Conservation (phyloP, 2,888 invertebrate species). For the Podotricha telesiphe region DNA sequence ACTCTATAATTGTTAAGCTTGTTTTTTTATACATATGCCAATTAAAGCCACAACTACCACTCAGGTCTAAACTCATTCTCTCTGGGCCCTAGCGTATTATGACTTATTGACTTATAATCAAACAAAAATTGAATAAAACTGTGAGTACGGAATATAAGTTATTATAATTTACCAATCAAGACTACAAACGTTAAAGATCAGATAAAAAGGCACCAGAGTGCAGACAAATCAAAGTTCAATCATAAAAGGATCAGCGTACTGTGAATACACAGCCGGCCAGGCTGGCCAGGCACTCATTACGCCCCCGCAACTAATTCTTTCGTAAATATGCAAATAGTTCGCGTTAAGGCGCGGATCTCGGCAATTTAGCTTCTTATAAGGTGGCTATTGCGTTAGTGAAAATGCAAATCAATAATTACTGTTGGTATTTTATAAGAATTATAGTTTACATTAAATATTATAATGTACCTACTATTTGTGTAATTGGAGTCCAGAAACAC, state of each 20-base stretch:
- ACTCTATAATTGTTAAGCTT: neutral
- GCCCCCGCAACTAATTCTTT: slow-evolving; percentile 32
- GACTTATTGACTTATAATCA: too few relatives aligned
- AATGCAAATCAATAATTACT: slow-evolving; percentile 21
- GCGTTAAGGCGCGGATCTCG: slow-evolving; percentile 26
- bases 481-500: too few relatives aligned
- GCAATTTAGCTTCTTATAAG: slow-evolving; percentile 24
- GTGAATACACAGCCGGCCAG: neutral
- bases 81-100: too few relatives aligned
- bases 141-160: too few relatives aligned
- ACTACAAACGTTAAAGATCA: neutral
- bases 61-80: too few relatives aligned
- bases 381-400: slow-evolving; percentile 27
- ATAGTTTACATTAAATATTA: too few relatives aligned
- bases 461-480: too few relatives aligned
- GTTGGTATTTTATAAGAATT: slow-evolving; percentile 11
- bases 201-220: neutral
- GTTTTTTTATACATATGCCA: too few relatives aligned
- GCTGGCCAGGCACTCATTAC: slow-evolving; percentile 17
- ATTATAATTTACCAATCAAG: neutral
- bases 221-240: neutral
- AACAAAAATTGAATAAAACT: too few relatives aligned
- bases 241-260: neutral
- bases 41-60: too few relatives aligned
- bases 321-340: slow-evolving; percentile 36